These are phyloP conservation scores for Elachura formosa DNA, from an alignment of 2,113 vertebrate species.

Conservation along the genomic window DNA sequence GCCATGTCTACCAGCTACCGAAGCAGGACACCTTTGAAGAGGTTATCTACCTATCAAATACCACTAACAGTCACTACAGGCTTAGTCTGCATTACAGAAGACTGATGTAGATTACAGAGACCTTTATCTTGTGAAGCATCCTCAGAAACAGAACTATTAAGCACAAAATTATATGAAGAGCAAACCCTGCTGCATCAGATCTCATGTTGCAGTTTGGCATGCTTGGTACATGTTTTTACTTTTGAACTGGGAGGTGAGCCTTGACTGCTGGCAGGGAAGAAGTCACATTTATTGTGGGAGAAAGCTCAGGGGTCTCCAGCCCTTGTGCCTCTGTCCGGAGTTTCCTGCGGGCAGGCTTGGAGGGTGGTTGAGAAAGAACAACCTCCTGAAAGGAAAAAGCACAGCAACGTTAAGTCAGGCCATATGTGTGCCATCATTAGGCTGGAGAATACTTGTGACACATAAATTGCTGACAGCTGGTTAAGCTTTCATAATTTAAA, in stretches of 20 bases:
- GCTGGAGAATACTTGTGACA: background rate
- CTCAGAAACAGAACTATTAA: background rate
- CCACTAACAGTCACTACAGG: background rate
- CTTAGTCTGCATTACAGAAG: background rate
- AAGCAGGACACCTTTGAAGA: background rate
- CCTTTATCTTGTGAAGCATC: background rate
- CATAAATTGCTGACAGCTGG: constrained; percentile 13
- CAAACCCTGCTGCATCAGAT: background rate
- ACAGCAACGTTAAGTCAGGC: background rate
- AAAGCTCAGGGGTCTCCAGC: constrained; percentile 75
- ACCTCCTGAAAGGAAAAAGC: constrained; percentile 74
- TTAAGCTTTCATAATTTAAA: background rate
- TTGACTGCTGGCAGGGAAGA: constrained; percentile 67
- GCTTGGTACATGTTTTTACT: constrained; percentile 66
- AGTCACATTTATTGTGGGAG: constrained; percentile 57
- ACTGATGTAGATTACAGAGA: background rate
- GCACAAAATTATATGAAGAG: background rate
- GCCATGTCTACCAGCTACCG: background rate
- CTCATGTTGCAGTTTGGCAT: background rate
- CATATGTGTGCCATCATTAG: background rate
- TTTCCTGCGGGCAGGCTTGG: constrained; percentile 88
- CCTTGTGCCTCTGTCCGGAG: constrained; percentile 80
- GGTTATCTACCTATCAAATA: background rate
- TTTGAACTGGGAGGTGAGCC: constrained; percentile 76
- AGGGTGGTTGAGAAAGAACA: constrained; percentile 78